Conservation (phyloP, 2,113 vertebrate species). For the Donacobius atricapilla region DNA sequence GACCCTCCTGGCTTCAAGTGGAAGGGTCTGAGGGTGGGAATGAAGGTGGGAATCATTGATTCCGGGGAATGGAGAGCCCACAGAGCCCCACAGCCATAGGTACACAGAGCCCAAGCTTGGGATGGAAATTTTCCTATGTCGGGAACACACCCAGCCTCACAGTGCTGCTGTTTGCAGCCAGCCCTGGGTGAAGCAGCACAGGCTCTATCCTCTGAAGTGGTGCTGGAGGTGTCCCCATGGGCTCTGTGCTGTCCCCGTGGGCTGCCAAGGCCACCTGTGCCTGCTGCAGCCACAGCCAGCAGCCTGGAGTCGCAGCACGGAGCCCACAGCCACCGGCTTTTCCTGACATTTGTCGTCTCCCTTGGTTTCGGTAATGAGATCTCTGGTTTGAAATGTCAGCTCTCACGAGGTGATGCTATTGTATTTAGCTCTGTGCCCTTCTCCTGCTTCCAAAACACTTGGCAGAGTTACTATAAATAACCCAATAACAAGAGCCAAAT, state of each 20-base stretch:
- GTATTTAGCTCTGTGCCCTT: conserved; percentile 36
- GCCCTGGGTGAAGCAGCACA: neutral
- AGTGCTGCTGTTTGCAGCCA: neutral
- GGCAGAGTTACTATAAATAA: conserved; percentile 54
- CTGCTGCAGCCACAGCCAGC: neutral
- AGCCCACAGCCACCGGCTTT: neutral
- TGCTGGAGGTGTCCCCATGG: neutral
- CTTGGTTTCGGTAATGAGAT: conserved; percentile 37
- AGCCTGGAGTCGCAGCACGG: neutral
- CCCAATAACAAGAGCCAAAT: neutral
- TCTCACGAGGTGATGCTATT: conserved; percentile 33
- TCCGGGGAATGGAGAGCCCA: neutral
- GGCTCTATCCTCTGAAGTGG: neutral
- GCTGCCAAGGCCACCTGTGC: neutral
- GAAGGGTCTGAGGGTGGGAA: neutral
- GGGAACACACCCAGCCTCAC: neutral
- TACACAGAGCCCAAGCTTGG: neutral
- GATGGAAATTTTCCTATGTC: accelerated
- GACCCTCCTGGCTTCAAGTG: neutral
- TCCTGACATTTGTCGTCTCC: conserved; percentile 40
- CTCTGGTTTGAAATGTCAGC: conserved; percentile 50
- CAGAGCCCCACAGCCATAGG: neutral
- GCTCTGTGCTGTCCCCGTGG: neutral
- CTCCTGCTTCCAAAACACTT: conserved; percentile 25
- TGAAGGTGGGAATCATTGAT: neutral